A percentile compares a stretch with the other conserved stretches of the same genome.
Evolutionary conservation across 2,797 vertebrate species (phyloP).

Genomic region (Danio tinwini): DNA sequence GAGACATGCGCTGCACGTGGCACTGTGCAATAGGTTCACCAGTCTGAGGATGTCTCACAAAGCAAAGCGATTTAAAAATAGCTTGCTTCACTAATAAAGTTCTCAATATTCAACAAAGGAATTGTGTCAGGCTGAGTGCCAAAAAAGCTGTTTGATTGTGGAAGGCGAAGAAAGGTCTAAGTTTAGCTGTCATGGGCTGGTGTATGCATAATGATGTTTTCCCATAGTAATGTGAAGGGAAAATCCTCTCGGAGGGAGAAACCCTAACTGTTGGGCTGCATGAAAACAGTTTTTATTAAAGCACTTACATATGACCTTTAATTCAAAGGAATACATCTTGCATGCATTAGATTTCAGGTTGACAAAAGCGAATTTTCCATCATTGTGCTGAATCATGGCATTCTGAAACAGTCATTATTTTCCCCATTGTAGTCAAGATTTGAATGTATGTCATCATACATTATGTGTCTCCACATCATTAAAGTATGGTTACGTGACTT

Average conservation of each 20-base stretch:
- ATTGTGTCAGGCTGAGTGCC: constrained; percentile 12
- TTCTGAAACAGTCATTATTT: not conserved
- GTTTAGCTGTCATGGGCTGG: not conserved
- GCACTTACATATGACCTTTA: not conserved
- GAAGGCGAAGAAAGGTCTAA: constrained; percentile 8
- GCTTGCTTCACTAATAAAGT: constrained; percentile 30
- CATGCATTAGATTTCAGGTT: not conserved
- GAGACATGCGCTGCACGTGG: constrained; percentile 36
- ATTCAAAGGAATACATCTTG: not conserved
- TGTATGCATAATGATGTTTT: constrained; percentile 16
- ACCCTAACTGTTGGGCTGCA: not conserved
- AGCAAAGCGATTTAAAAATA: constrained; percentile 53
- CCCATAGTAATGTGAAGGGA: not conserved
- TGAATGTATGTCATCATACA: not conserved
- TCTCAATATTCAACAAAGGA: constrained; percentile 12
- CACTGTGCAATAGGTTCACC: constrained; percentile 32
- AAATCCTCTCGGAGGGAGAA: not conserved
- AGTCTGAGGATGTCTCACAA: constrained; percentile 43
- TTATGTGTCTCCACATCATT: not conserved
- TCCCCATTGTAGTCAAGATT: not conserved
- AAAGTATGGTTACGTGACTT: not conserved
- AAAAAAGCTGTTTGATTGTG: not conserved
- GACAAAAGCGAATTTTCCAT: not conserved
- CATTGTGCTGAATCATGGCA: not conserved
- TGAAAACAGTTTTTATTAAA: not conserved